These are phyloP conservation scores for Selene dorsalis DNA, from an alignment of 2,797 vertebrate genomes.

Conservation along the genomic window DNA sequence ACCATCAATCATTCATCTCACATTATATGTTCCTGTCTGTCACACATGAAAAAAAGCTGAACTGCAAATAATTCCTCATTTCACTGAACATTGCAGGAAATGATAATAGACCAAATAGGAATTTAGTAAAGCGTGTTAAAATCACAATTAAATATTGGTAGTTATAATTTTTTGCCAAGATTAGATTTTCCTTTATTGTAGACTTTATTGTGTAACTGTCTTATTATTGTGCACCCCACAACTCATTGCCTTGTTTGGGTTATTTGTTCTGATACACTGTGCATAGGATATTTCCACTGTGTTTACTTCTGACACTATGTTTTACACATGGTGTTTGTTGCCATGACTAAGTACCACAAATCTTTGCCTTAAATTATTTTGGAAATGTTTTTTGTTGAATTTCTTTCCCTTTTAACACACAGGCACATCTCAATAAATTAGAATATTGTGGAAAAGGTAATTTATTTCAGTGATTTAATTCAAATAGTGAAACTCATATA, in stretches of 20 bases:
- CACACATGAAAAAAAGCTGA: neutral
- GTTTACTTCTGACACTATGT: neutral
- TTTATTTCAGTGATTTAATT: too few relatives aligned
- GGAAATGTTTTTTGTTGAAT: constrained; percentile 16
- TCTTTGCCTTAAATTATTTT: constrained; percentile 49
- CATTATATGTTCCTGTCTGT: neutral
- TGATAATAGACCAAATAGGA: neutral
- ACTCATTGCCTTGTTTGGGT: constrained; percentile 4
- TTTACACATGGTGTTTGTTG: neutral
- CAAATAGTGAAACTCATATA: too few relatives aligned
- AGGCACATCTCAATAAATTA: too few relatives aligned
- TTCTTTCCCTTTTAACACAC: neutral
- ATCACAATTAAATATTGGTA: neutral
- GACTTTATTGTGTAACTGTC: neutral
- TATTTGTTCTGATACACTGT: neutral
- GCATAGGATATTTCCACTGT: neutral
- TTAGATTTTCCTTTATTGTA: neutral
- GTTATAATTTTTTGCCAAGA: neutral
- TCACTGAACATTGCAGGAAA: neutral
- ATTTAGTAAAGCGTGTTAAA: neutral
- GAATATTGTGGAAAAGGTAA: too few relatives aligned
- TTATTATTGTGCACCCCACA: neutral
- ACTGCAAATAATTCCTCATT: neutral
- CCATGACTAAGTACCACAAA: constrained; percentile 2
- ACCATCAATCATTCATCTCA: neutral